These are phyloP conservation scores for Graptemys geographica DNA, from an alignment of 2,797 vertebrate species.

Conservation along the genomic window DNA sequence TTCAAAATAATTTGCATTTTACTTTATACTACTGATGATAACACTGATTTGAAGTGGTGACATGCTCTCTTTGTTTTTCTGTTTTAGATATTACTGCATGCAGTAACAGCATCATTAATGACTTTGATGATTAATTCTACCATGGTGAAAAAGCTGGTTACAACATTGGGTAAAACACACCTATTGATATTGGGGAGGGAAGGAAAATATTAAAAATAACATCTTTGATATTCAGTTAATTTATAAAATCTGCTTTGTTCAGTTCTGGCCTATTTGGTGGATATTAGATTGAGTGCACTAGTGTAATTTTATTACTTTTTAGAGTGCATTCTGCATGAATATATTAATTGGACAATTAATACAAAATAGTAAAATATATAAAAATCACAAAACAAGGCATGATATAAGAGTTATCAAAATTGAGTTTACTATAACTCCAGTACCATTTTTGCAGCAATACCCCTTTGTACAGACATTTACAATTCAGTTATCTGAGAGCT, in stretches of 20 bases:
- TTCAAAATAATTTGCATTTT: background rate
- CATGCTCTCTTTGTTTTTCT: slow-evolving; percentile 21
- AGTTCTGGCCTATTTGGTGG: no score
- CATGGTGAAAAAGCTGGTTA: slow-evolving; percentile 65
- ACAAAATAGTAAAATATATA: no score
- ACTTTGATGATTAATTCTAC: slow-evolving; percentile 66
- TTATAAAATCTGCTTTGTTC: no score
- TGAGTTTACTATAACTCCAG: background rate
- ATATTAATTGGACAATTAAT: no score
- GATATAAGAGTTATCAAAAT: background rate
- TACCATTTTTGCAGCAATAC: background rate
- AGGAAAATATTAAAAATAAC: no score
- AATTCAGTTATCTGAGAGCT: background rate
- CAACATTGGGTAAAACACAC: no score
- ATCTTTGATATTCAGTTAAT: no score
- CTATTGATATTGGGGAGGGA: no score
- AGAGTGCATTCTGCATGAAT: no score
- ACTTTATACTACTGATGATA: background rate
- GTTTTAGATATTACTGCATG: slow-evolving; percentile 75
- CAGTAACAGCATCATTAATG: slow-evolving; percentile 61
- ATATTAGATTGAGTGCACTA: no score
- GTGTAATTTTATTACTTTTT: no score
- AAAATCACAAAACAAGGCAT: no score
- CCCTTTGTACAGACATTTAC: background rate
- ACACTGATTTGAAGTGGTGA: background rate